Percentiles rank a stretch among this genome's conserved stretches.
Conservation (phyloP, 2,113 vertebrate genomes). For the Meleagris gallopavo region DNA sequence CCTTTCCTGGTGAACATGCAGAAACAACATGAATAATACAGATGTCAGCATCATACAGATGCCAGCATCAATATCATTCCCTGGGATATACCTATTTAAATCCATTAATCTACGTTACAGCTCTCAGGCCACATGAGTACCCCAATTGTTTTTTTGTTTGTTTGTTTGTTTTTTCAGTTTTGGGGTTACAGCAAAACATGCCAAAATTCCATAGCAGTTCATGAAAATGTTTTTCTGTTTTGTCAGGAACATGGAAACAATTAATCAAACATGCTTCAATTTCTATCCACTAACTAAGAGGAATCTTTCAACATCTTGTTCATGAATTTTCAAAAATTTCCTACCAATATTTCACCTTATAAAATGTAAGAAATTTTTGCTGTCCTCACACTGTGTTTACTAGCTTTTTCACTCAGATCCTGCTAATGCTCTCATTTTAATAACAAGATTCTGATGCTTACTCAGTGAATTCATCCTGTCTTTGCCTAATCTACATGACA, state of each 20-base stretch:
- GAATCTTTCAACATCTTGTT: conserved; percentile 2
- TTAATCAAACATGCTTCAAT: background rate
- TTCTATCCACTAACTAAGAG: background rate
- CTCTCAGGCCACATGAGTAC: background rate
- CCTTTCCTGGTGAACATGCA: background rate
- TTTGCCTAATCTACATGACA: conserved; percentile 33
- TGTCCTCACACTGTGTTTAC: conserved; percentile 46
- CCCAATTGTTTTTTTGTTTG: background rate
- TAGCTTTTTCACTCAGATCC: conserved; percentile 37
- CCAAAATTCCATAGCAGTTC: background rate
- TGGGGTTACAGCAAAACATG: background rate
- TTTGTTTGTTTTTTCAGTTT: background rate
- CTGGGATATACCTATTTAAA: background rate
- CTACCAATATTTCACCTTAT: conserved; percentile 16
- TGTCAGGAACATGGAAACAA: background rate
- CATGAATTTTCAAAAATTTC: conserved; percentile 35
- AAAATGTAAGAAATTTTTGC: conserved; percentile 43
- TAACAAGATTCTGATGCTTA: background rate
- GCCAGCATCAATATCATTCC: background rate
- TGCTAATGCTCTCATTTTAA: conserved; percentile 50
- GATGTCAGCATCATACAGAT: background rate
- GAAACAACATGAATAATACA: background rate
- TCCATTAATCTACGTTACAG: background rate
- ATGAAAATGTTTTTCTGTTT: background rate
- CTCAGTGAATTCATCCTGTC: conserved; percentile 22